Evolutionary conservation across 2,113 vertebrate species (phyloP), one percentile per base, ranked within the genome.

Genomic region (Orientallactaga bullata): DNA sequence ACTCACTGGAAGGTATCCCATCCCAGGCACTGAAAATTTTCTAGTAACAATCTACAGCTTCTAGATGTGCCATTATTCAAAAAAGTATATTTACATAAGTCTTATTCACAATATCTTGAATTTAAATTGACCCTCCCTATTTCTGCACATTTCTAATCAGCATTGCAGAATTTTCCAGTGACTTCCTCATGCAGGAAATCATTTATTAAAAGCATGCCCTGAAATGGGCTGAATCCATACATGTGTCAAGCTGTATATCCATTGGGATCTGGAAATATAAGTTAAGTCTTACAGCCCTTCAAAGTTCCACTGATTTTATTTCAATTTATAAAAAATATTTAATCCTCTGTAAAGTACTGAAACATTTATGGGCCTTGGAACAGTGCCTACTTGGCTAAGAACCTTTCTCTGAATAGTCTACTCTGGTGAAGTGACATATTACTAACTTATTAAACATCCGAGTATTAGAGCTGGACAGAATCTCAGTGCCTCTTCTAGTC

Each of bases 321-420:
- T 63, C 35, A 24, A 7, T 87, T 12, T 20, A 30, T 82, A 4
- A 60, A 35, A n/a, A 68, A 76, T n/a, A 72, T 20, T 1, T 5
- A 66, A 42, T 74, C 35, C 30, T 84, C 39, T 77, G 5, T 85
- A 77, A 93, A 68, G 68, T 80, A 8, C 12, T 80, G 35, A 79
- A 71, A 84, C 18, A 47, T 84, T 88, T 72, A 71, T 95, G 63
- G 39, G 47, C 39, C 65, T 71, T 87, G 68, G 82, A 39, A n/a
- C 35, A 51, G n/a, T 39, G 6, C 20, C 37, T 91, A 17, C 72
- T 37, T 84, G 30, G 58, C 51, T 86, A 76, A 65, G 73, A 30
- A 30, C 65, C 42, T 91, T 84, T 51, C 83, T 51, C 17, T 79
- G 47, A 65, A 82, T 89, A 89, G 69, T 86, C 65, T 78, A 32